phyloP scores from a whole-genome alignment of 2,113 vertebrate species.

The Lepidothrix coronata region DNA sequence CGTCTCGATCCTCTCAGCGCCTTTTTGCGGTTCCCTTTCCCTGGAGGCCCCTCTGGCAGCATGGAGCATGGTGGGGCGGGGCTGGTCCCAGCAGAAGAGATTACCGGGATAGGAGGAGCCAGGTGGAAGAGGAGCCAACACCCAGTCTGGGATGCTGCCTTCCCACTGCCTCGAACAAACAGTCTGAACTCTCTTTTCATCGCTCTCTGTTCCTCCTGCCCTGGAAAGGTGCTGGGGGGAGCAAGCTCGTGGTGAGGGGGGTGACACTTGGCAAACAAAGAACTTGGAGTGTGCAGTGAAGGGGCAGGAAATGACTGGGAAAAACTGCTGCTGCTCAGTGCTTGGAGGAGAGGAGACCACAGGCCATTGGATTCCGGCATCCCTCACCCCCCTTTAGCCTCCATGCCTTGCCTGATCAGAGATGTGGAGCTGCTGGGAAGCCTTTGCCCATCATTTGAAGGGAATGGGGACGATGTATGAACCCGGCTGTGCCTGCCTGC shows the following conservation, averaged over 20 bases:
- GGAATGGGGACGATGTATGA: neutral
- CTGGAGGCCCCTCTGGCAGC: neutral
- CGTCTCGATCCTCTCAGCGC: slow-evolving; percentile 28
- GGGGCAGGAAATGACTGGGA: neutral
- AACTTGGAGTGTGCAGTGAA: neutral
- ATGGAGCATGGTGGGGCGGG: neutral
- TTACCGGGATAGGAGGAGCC: neutral
- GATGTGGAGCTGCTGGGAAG: neutral
- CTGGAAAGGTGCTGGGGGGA: neutral
- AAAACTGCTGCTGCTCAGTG: neutral
- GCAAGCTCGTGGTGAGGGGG: neutral
- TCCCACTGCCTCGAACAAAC: neutral
- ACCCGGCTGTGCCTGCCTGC: fast-evolving
- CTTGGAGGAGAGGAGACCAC: neutral
- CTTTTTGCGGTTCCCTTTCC: slow-evolving; percentile 11
- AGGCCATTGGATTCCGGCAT: neutral
- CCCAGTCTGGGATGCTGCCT: neutral
- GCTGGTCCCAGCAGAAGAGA: neutral
- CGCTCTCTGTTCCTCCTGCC: neutral
- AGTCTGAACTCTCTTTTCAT: neutral
- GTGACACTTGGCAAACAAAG: neutral
- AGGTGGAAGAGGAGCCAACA: neutral
- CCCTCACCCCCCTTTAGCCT: neutral
- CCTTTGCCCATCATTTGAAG: neutral
- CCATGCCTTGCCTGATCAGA: neutral